Evolutionary conservation across 2,113 vertebrate genomes (phyloP), one percentile per base, ranked within the genome.

Genomic region (Orientallactaga bullata): DNA sequence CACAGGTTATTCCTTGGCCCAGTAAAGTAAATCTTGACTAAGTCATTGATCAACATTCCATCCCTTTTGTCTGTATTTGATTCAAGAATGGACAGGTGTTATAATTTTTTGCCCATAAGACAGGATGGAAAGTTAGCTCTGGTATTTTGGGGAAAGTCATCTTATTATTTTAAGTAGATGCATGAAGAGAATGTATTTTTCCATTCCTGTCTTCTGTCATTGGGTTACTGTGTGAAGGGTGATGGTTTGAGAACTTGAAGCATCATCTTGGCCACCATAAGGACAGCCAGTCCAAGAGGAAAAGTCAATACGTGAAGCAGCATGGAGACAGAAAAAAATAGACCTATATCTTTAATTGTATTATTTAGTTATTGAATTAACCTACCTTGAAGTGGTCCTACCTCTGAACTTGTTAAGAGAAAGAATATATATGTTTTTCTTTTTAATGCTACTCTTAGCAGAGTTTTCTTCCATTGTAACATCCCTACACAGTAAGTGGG

Each of bases 341-440:
- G 8, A 0, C 39, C 24, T 35, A 8, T 4, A 5, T 51, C 11
- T 72, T n/a, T 85, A 28, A 17, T 6, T 13, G 2, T 73, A 20
- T 55, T 74, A 47, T 17, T 47, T 24, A 82, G 6, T 66, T 51
- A 15, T n/a, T 68, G n/a, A 88, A 71, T 72, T 72, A 84, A 68
- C 20, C 87, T 66, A 18, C 2, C 23, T n/a, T 51, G 26, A 6
- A 89, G 47, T 18, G 79, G 28, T 60, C 18, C 30, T 66, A 81
- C 66, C 37, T 21, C 30, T 78, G 58, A 35, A 55, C 30, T 60
- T 42, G 4, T 35, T 66, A 69, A 65, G 5, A 85, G 20, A 94
- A 90, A 96, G 28, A 77, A 85, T 60, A 42, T 73, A 63, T 88
- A 28, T 83, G 77, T 68, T 81, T 28, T 58, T 6, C 35, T 61